phyloP scores from a whole-genome alignment of 1,140 invertebrate genomes.

The Chironomus tepperi region DNA sequence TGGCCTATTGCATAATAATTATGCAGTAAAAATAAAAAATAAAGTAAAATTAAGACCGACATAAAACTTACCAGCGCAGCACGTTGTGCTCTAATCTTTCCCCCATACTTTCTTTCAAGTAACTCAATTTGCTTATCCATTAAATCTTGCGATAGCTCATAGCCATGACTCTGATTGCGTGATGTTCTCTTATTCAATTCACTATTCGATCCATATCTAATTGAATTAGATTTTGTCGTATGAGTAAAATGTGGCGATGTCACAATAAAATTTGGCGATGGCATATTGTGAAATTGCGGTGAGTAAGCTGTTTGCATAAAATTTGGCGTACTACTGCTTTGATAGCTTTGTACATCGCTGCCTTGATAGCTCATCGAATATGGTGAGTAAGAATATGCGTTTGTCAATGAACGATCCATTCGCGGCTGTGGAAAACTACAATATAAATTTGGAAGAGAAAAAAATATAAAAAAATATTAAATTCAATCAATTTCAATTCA shows the following conservation, averaged over 20 bases:
- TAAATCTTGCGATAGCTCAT: conserved; percentile 93
- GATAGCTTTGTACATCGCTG: background rate
- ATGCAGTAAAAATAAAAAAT: too few relatives aligned
- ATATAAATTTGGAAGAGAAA: background rate
- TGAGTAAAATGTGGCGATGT: conserved; percentile 17
- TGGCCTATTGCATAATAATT: background rate
- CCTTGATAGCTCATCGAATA: conserved; percentile 3
- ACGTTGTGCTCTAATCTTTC: conserved; percentile 67
- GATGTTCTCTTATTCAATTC: background rate
- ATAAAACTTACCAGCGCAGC: conserved; percentile 69
- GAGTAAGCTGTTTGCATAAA: background rate
- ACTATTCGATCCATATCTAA: conserved; percentile 16
- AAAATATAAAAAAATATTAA: background rate
- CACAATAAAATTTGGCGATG: background rate
- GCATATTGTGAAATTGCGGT: conserved; percentile 6
- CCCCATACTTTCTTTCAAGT: conserved; percentile 90
- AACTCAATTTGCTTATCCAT: conserved; percentile 94
- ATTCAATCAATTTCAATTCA: background rate
- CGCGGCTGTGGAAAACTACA: background rate
- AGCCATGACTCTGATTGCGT: conserved; percentile 37
- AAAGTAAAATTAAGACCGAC: background rate
- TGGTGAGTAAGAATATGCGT: background rate
- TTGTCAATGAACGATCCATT: background rate
- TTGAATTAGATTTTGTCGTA: background rate
- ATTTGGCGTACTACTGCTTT: background rate